Evolutionary conservation across 1,140 invertebrate genomes (phyloP), one percentile per base, ranked within the genome.

Genomic region (Grapholita molesta): DNA sequence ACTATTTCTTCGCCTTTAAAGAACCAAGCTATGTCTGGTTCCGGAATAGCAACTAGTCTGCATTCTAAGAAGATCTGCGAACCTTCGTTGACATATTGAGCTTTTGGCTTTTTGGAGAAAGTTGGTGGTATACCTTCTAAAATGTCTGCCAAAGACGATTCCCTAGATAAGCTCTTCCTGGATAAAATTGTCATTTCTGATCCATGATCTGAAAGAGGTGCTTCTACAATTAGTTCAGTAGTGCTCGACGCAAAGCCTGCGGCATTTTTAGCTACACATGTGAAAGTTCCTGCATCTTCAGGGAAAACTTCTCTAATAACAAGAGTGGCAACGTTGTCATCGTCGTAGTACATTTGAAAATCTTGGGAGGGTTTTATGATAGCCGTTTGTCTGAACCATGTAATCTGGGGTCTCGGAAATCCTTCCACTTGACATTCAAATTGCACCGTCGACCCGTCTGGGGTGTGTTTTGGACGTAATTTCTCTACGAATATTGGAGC

Each of bases 231-330:
- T 11, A 99, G 88, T 86, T 98, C 97, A 0, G 98, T 97, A 5
- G 97, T 97, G 79, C 96, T 97, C 0, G 97, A 97, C 0, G 97
- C 97, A 89, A 97, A 98, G 25, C 99, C 99, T 42, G 96, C 96
- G 3, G 96, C 94, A 86, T 99, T 99, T 85, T 99, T 99, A 11
- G 98, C 97, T 11, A 99, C 97, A 80, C 98, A 99, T 0, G 98
- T 99, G 88, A 99, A 99, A 53, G 96, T 96, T 2, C 98, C 99
- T 1, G 98, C 97, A 90, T 99, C 99, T 93, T 99, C 98, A 0
- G 98, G 97, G 89, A 98, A 99, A 0, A 99, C 97, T 93, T 99
- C 98, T 66, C 95, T 95, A 73, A 99, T 99, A 21, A 99, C 96
- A 18, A 99, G 91, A 2, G 97, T 98, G 0, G 97, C 97, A 0